These are phyloP conservation scores for Subacronicta megacephala DNA, from an alignment of 2,888 invertebrate species.

Conservation along the genomic window DNA sequence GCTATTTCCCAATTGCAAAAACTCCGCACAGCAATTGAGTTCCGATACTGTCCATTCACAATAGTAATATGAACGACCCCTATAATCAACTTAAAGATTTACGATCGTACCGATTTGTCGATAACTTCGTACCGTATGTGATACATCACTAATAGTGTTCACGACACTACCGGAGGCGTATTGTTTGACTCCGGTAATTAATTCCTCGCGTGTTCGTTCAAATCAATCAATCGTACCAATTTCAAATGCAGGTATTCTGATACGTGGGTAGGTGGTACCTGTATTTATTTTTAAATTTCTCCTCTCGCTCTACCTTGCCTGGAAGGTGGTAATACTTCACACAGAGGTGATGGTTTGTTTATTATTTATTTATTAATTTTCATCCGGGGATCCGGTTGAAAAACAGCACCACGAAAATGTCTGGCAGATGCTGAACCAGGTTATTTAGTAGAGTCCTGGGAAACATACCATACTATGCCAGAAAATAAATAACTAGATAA, in stretches of 20 bases:
- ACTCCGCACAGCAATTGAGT: neutral
- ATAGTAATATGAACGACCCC: neutral
- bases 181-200: conserved; percentile 61
- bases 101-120: conserved; percentile 20
- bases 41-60: neutral
- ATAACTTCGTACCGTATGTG: conserved; percentile 19
- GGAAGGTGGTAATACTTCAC: no score
- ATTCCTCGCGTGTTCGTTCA: conserved; percentile 42
- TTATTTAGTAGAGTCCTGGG: no score
- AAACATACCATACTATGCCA: no score
- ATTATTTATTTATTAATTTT: no score
- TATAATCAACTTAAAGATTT: neutral
- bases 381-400: no score
- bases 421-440: no score
- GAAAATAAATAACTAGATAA: no score
- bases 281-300: no score
- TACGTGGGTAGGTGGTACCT: conserved; percentile 13
- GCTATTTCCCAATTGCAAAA: neutral
- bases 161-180: conserved; percentile 35
- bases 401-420: no score
- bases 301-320: neutral
- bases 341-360: no score
- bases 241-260: conserved; percentile 18
- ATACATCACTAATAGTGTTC: conserved; percentile 43
- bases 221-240: conserved; percentile 51